phyloP scores from a whole-genome alignment of 2,888 invertebrate species.

The Eugnorisma glareosa region DNA sequence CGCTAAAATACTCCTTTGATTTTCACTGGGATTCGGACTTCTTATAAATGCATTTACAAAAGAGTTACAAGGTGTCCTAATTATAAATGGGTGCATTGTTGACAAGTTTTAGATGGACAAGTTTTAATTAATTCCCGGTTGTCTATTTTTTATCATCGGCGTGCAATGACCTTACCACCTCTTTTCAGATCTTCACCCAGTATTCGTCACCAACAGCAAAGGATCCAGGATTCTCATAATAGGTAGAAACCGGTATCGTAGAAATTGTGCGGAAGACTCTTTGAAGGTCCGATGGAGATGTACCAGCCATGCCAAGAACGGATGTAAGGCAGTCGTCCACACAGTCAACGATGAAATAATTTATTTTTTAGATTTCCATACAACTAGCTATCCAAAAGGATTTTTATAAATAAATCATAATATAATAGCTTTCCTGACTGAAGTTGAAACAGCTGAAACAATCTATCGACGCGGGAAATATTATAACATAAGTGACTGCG shows the following conservation, averaged over 20 bases:
- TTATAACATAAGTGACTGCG: neutral
- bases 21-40: too few relatives aligned
- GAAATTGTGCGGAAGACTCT: slow-evolving; percentile 55
- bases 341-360: slow-evolving; percentile 68
- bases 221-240: slow-evolving; percentile 68
- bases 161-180: neutral
- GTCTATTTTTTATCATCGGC: neutral
- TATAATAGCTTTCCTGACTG: neutral
- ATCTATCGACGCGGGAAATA: too few relatives aligned
- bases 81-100: neutral
- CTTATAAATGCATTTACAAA: too few relatives aligned
- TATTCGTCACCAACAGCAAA: slow-evolving; percentile 60
- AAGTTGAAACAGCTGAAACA: too few relatives aligned
- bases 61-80: too few relatives aligned
- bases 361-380: slow-evolving; percentile 71
- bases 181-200: slow-evolving; percentile 55
- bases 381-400: slow-evolving; percentile 34
- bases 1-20: too few relatives aligned
- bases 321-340: slow-evolving; percentile 70
- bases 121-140: neutral
- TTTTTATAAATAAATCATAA: neutral
- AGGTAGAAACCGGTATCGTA: slow-evolving; percentile 67
- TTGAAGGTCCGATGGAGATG: slow-evolving; percentile 74
- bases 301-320: slow-evolving; percentile 70
- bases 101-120: too few relatives aligned